A percentile compares a stretch with the other conserved stretches of the same genome.
phyloP scores from a whole-genome alignment of 2,113 vertebrate species.

The Bufo bufo region DNA sequence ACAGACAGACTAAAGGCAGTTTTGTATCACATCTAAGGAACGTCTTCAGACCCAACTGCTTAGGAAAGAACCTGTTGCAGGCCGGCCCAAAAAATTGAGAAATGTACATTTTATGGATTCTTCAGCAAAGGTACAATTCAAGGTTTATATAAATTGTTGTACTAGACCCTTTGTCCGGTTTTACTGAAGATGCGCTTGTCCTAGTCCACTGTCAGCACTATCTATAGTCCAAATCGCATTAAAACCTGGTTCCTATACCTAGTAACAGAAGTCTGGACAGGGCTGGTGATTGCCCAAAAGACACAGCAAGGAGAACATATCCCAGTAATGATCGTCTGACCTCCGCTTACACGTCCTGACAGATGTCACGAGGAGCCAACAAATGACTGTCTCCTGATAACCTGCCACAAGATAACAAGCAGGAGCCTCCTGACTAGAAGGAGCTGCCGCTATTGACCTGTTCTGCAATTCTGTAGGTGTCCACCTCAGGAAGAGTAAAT shows the following conservation, averaged over 20 bases:
- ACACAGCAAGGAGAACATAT: background rate
- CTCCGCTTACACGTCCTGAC: conserved; percentile 29
- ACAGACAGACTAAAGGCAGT: background rate
- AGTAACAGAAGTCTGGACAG: conserved; percentile 16
- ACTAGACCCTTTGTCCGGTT: background rate
- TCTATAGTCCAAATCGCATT: background rate
- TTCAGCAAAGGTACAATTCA: background rate
- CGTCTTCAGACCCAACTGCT: too few relatives aligned
- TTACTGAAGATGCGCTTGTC: background rate
- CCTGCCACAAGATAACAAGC: background rate
- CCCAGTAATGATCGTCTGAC: conserved; percentile 20
- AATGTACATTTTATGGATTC: background rate
- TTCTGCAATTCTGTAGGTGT: background rate
- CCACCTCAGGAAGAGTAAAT: background rate
- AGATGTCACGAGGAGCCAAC: conserved; percentile 13
- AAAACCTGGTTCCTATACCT: conserved; percentile 4
- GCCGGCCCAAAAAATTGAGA: background rate
- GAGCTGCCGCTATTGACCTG: background rate
- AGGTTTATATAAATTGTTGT: background rate
- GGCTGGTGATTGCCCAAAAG: background rate
- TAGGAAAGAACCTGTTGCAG: background rate
- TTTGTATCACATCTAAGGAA: too few relatives aligned
- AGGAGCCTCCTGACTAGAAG: background rate
- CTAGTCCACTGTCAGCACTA: background rate
- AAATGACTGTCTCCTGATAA: conserved; percentile 37